Percentiles rank a stretch among this genome's conserved stretches.
Conservation (phyloP, 2,113 vertebrate species). For the Proteles cristata region DNA sequence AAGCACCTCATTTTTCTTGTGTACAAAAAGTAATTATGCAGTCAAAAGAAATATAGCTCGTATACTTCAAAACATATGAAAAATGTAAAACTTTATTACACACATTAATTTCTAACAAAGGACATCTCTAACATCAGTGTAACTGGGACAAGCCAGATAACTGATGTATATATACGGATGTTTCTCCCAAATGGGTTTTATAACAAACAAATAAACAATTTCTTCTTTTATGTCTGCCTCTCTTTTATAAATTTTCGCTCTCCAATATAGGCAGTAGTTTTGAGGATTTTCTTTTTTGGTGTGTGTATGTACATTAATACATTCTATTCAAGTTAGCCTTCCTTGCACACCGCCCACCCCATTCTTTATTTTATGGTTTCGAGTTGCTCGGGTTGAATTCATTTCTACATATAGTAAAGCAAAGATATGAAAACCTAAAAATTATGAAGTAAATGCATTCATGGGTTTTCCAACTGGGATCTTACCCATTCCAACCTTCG, state of each 20-base stretch:
- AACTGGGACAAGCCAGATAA: constrained; percentile 87
- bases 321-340: constrained; percentile 66
- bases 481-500: neutral
- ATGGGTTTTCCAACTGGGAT: neutral
- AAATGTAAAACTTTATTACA: constrained; percentile 93
- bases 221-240: constrained; percentile 83
- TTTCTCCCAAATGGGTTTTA: constrained; percentile 90
- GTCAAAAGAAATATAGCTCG: constrained; percentile 90
- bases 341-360: neutral
- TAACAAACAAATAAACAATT: constrained; percentile 91
- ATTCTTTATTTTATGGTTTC: constrained; percentile 61
- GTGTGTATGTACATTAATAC: constrained; percentile 43
- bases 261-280: constrained; percentile 66
- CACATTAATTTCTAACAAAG: constrained; percentile 91
- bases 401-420: neutral
- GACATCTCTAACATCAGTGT: constrained; percentile 85
- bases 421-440: constrained; percentile 38
- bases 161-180: constrained; percentile 85
- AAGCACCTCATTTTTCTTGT: constrained; percentile 91
- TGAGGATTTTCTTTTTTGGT: constrained; percentile 10
- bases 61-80: constrained; percentile 91
- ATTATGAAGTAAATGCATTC: neutral
- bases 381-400: neutral
- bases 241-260: constrained; percentile 86
- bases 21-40: constrained; percentile 91